Evolutionary conservation across 2,888 invertebrate genomes (phyloP).

Genomic region (Plebejus melissa): DNA sequence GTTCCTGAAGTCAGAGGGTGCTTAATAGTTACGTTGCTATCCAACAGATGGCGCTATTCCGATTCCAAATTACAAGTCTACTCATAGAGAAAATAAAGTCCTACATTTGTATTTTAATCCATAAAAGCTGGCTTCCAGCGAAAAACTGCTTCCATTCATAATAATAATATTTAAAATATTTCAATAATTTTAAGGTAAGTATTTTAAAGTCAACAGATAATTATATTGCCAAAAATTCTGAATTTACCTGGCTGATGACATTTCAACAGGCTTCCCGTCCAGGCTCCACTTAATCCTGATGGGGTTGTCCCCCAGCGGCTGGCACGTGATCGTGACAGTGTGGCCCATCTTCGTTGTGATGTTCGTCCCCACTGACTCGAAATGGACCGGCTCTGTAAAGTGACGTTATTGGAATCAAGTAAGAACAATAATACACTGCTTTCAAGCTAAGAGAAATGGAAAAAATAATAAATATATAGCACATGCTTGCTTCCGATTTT

Average conservation of each 20-base stretch:
- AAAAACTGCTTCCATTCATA: no score
- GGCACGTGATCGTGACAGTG: constrained; percentile 85
- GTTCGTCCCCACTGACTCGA: constrained; percentile 85
- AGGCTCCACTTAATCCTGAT: constrained; percentile 89
- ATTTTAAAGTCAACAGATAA: no score
- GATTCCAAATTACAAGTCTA: background rate
- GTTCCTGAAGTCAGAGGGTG: background rate
- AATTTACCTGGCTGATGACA: constrained; percentile 56
- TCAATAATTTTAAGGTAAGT: no score
- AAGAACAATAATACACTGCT: background rate
- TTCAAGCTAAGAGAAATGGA: no score
- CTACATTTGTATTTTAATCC: no score
- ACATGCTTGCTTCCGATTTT: no score
- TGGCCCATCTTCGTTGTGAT: constrained; percentile 87
- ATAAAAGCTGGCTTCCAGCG: no score
- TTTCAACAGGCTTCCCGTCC: constrained; percentile 83
- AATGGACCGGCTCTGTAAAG: constrained; percentile 84
- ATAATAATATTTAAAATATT: no score
- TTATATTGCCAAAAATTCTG: no score
- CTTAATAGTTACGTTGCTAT: background rate
- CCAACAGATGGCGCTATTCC: constrained; percentile 33
- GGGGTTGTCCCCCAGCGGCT: constrained; percentile 89
- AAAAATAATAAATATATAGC: no score
- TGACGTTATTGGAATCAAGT: background rate
- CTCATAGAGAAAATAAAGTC: background rate